phyloP scores from a whole-genome alignment of 2,113 vertebrate genomes.

The Empidonax alnorum region DNA sequence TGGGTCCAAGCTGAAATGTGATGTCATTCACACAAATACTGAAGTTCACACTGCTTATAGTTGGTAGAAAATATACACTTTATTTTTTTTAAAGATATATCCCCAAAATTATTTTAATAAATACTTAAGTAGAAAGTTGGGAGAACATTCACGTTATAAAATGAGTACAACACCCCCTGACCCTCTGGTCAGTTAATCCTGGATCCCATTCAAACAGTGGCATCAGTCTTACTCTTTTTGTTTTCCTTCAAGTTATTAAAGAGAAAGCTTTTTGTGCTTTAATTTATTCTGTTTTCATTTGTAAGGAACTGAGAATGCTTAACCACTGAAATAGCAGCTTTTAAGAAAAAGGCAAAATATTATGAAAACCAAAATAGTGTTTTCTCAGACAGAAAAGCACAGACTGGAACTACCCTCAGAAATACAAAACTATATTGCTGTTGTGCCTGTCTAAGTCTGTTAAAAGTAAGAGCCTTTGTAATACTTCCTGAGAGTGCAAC shows the following conservation, averaged over 20 bases:
- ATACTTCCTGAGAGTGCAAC: neutral
- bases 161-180: neutral
- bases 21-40: neutral
- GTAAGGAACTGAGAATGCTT: neutral
- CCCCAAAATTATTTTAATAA: neutral
- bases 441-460: neutral
- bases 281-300: neutral
- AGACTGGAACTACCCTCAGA: neutral
- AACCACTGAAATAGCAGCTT: neutral
- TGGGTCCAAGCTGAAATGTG: slow-evolving; percentile 22
- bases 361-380: neutral
- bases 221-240: neutral
- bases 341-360: neutral
- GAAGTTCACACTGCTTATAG: neutral
- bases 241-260: neutral
- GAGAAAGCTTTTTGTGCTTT: neutral
- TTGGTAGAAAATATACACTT: neutral
- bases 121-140: neutral
- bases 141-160: neutral
- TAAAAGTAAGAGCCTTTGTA: neutral
- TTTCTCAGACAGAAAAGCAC: neutral
- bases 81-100: neutral
- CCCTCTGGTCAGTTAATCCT: neutral
- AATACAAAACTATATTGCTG: neutral
- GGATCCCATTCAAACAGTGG: neutral